phyloP scores from a whole-genome alignment of 1,140 invertebrate species.

The Helicoverpa zea region DNA sequence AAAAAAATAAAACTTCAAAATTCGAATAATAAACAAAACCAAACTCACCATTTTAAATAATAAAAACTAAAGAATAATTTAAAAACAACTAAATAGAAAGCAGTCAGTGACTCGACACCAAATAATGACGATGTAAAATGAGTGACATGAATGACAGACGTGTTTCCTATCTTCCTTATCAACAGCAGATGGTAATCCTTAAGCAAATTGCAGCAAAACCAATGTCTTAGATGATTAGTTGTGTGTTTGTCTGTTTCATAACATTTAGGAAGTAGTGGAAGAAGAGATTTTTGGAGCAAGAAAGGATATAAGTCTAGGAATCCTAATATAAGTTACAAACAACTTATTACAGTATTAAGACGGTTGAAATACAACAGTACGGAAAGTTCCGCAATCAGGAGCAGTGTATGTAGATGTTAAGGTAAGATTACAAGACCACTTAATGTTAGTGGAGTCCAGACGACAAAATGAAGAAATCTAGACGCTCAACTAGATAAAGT shows the following conservation, averaged over 20 bases:
- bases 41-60: slow-evolving; percentile 8
- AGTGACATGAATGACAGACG: not conserved
- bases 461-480: too few relatives aligned
- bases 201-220: not conserved
- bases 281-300: not conserved
- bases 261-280: not conserved
- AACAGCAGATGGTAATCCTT: slow-evolving; percentile 13
- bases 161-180: slow-evolving; percentile 32
- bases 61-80: not conserved
- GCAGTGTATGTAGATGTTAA: too few relatives aligned
- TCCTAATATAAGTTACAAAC: too few relatives aligned
- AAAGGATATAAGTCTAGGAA: too few relatives aligned
- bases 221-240: slow-evolving; percentile 25
- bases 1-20: not conserved
- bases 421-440: too few relatives aligned
- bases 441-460: too few relatives aligned
- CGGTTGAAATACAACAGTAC: too few relatives aligned
- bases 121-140: slow-evolving; percentile 42
- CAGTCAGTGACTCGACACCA: slow-evolving; percentile 30
- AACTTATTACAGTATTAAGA: too few relatives aligned
- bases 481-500: too few relatives aligned
- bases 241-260: slow-evolving; percentile 31
- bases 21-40: not conserved
- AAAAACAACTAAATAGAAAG: not conserved
- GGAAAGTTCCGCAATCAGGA: too few relatives aligned